These are phyloP conservation scores for Seriola dumerili DNA, from an alignment of 2,113 vertebrate species.

Conservation along the genomic window DNA sequence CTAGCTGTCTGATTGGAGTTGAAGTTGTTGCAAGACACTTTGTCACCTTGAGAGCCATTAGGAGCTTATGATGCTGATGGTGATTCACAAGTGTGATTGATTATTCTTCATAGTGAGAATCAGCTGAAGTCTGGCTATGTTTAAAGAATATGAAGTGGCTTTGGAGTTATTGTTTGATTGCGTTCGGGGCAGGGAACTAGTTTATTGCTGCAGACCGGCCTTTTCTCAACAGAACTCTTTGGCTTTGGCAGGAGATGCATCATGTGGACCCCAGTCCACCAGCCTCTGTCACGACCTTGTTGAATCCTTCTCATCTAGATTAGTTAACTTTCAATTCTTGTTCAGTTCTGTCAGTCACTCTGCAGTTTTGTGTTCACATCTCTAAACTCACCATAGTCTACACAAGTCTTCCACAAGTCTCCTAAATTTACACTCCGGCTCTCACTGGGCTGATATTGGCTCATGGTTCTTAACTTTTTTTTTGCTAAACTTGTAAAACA, in stretches of 20 bases:
- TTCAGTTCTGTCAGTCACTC: neutral
- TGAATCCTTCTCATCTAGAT: neutral
- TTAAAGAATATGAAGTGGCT: conserved; percentile 54
- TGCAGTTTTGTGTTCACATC: neutral
- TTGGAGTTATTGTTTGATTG: conserved; percentile 43
- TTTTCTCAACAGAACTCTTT: conserved; percentile 52
- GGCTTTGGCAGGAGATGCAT: conserved; percentile 47
- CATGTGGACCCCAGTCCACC: conserved; percentile 9
- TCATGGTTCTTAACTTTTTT: neutral
- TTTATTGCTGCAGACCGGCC: conserved; percentile 17
- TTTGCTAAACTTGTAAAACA: neutral
- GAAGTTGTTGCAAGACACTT: conserved; percentile 60
- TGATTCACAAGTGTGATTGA: conserved; percentile 65
- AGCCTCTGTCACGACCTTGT: conserved; percentile 41
- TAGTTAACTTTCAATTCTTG: conserved; percentile 10
- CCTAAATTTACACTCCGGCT: conserved; percentile 18
- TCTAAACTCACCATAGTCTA: neutral
- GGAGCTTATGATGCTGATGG: conserved; percentile 54
- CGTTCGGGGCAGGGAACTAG: neutral
- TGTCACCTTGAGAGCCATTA: conserved; percentile 60
- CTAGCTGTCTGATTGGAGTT: conserved; percentile 53
- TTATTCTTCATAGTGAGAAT: conserved; percentile 49
- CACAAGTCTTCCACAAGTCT: no score
- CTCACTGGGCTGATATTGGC: neutral
- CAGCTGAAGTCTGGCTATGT: conserved; percentile 42